Conservation (phyloP, 2,888 invertebrate species). For the Amphimallon solstitiale region DNA sequence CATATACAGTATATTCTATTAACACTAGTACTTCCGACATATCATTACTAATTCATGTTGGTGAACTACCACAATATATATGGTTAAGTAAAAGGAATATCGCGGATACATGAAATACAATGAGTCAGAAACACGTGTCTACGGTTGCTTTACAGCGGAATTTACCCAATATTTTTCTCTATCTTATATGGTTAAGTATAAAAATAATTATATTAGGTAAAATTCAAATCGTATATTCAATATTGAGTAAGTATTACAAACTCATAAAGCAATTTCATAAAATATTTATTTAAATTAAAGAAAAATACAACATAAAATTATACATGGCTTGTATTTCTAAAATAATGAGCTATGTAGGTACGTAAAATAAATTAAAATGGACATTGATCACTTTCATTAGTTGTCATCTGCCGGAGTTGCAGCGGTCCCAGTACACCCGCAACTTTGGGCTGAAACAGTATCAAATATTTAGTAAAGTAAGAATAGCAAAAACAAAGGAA, state of each 20-base stretch:
- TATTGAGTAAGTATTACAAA: background rate
- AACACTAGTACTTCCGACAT: too few relatives aligned
- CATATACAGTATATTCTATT: too few relatives aligned
- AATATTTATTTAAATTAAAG: slow-evolving; percentile 9
- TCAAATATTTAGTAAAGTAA: slow-evolving; percentile 4
- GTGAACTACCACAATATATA: too few relatives aligned
- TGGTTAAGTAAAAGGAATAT: too few relatives aligned
- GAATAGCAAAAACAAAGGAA: background rate
- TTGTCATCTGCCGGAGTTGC: slow-evolving; percentile 28
- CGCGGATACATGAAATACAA: too few relatives aligned
- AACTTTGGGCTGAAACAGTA: slow-evolving; percentile 62
- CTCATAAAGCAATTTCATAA: background rate
- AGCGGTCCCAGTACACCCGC: slow-evolving; percentile 62
- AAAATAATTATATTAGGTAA: too few relatives aligned
- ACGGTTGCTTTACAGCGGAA: too few relatives aligned
- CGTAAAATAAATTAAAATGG: slow-evolving; percentile 21
- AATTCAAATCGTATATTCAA: too few relatives aligned
- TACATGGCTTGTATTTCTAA: background rate
- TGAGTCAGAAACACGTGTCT: too few relatives aligned
- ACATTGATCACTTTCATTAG: slow-evolving; percentile 29
- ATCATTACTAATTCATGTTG: too few relatives aligned
- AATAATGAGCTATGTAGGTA: background rate
- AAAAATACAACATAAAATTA: background rate
- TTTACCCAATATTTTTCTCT: too few relatives aligned
- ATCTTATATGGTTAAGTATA: too few relatives aligned